Conservation (phyloP, 2,888 invertebrate species). For the Crepidodera aurea region DNA sequence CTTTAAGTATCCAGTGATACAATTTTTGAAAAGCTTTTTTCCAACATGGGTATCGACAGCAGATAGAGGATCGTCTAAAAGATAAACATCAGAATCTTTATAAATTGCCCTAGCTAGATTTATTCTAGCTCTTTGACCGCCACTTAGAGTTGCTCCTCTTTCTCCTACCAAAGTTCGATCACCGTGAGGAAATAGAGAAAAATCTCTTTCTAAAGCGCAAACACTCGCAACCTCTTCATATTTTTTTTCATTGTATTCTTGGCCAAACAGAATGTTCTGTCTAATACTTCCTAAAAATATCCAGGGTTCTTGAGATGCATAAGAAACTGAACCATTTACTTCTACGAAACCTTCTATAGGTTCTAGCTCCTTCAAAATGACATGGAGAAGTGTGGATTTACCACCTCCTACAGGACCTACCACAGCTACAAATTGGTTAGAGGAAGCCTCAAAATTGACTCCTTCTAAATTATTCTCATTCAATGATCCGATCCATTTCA, state of each 20-base stretch:
- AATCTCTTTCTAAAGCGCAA: constrained; percentile 76
- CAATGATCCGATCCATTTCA: constrained; percentile 38
- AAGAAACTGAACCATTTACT: constrained; percentile 30
- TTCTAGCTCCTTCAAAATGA: constrained; percentile 75
- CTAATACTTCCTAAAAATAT: constrained; percentile 80
- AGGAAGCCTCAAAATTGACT: constrained; percentile 31
- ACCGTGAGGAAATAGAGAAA: constrained; percentile 76
- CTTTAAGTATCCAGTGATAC: constrained; percentile 69
- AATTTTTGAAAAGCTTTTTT: constrained; percentile 83
- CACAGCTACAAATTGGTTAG: constrained; percentile 55
- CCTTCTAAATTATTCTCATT: constrained; percentile 35
- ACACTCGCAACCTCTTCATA: constrained; percentile 73
- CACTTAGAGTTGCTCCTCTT: constrained; percentile 63
- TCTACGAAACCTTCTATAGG: constrained; percentile 65
- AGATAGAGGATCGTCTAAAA: constrained; percentile 88
- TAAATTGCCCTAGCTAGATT: constrained; percentile 87
- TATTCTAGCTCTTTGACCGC: constrained; percentile 86
- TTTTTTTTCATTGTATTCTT: constrained; percentile 70
- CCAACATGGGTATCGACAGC: constrained; percentile 91
- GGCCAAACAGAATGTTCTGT: constrained; percentile 93
- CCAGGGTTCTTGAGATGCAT: constrained; percentile 86
- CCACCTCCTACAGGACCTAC: constrained; percentile 73
- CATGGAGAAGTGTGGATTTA: constrained; percentile 66
- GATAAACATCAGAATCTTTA: constrained; percentile 81
- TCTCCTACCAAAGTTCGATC: constrained; percentile 83